Conservation (phyloP, 2,888 invertebrate genomes). For the Macaria liturata region DNA sequence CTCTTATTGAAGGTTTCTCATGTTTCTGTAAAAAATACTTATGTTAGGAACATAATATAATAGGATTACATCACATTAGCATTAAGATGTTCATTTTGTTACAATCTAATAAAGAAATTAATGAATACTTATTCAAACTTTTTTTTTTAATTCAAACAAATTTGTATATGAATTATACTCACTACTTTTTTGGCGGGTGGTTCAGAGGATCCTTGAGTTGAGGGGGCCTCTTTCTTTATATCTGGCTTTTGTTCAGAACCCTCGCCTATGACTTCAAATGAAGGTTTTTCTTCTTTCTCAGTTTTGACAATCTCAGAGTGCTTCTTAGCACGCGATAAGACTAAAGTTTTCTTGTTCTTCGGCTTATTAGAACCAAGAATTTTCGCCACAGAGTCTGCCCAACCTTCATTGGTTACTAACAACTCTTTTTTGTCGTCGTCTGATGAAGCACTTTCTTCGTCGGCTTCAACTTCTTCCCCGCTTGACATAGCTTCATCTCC, state of each 20-base stretch:
- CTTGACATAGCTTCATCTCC: slow-evolving; percentile 50
- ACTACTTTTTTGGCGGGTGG: slow-evolving; percentile 68
- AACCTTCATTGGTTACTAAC: slow-evolving; percentile 85
- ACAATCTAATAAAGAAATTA: too few species aligned
- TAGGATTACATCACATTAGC: too few species aligned
- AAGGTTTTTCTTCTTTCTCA: slow-evolving; percentile 71
- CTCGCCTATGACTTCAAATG: slow-evolving; percentile 88
- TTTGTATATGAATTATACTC: slow-evolving; percentile 23
- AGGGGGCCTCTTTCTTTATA: slow-evolving; percentile 51
- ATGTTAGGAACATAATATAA: too few species aligned
- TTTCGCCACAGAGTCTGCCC: slow-evolving; percentile 93
- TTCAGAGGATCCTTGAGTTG: slow-evolving; percentile 43
- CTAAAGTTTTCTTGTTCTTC: slow-evolving; percentile 88
- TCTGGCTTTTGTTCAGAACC: slow-evolving; percentile 69
- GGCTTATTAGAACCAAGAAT: slow-evolving; percentile 90
- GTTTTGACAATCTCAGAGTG: slow-evolving; percentile 79
- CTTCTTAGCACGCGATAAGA: slow-evolving; percentile 92
- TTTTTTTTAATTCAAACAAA: too few species aligned
- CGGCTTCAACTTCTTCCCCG: slow-evolving; percentile 39
- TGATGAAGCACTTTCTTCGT: slow-evolving; percentile 43
- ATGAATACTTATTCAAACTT: too few species aligned
- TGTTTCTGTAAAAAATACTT: slow-evolving; percentile 77
- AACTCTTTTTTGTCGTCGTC: slow-evolving; percentile 35
- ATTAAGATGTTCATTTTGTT: background rate
- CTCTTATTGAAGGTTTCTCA: slow-evolving; percentile 85